A percentile compares a stretch with the other conserved stretches of the same genome.
These are phyloP conservation scores for Crotalus helleri DNA, from an alignment of 2,113 vertebrate genomes.

Conservation along the genomic window DNA sequence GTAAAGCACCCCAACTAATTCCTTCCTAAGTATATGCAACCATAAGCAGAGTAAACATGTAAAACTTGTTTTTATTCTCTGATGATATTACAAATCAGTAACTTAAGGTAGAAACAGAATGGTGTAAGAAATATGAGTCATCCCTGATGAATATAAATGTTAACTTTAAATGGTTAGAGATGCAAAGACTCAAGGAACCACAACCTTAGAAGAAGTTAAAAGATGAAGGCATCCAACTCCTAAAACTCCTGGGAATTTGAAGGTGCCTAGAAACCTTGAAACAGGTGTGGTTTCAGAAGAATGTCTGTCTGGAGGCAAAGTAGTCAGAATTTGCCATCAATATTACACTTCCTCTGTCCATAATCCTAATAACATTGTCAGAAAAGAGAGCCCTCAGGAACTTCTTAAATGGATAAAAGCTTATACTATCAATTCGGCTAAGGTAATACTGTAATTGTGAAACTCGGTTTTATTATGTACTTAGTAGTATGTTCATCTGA, in stretches of 20 bases:
- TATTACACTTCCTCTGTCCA: constrained; percentile 52
- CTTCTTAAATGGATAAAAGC: constrained; percentile 43
- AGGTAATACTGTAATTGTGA: constrained; percentile 22
- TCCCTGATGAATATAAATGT: background rate
- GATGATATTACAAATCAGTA: background rate
- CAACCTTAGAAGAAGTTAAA: background rate
- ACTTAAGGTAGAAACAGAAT: background rate
- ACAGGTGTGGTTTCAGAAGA: constrained; percentile 48
- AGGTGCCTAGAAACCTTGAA: background rate
- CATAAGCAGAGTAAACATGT: background rate
- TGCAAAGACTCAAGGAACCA: background rate
- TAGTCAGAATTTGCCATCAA: constrained; percentile 44
- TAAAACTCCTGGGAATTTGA: background rate
- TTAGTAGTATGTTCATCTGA: background rate
- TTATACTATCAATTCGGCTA: constrained; percentile 56
- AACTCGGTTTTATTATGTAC: background rate
- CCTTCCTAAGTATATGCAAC: background rate
- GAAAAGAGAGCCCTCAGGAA: constrained; percentile 41
- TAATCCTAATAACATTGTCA: constrained; percentile 36
- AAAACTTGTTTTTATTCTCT: background rate
- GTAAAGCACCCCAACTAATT: background rate
- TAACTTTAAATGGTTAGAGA: background rate
- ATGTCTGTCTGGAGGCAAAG: constrained; percentile 46
- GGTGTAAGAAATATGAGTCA: background rate
- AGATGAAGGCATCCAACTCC: background rate